Evolutionary conservation across 2,888 invertebrate species (phyloP), one percentile per base, ranked within the genome.

Genomic region (Leptinotarsa tumamoca): DNA sequence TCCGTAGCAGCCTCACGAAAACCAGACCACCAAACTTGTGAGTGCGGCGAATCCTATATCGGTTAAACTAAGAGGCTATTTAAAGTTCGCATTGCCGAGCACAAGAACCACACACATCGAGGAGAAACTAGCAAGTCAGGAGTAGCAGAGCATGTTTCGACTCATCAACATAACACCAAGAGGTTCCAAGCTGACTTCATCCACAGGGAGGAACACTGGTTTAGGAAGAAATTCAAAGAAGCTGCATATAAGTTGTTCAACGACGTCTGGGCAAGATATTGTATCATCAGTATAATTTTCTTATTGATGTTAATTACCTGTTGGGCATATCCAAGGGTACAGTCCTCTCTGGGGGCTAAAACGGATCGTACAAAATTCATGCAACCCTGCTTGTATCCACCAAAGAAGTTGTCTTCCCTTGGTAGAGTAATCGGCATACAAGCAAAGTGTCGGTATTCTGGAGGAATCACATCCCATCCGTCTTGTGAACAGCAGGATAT

Each of bases 321-420:
- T 82, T 93, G 93, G 27, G 93, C 93, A 85, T 93, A 94, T 15
- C 94, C 92, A 43, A 93, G 89, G 2, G 91, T 90, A 80, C 95
- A 95, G 81, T 94, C 93, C 17, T 90, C 88, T 76, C 91, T 88
- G 0, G 94, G 94, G 0, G 94, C 92, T 63, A 94, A 85, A 73
- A 93, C 91, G 0, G 93, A 91, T 61, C 95, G 89, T 0, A 95
- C 94, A 81, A 95, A 93, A 87, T 94, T 94, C 86, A 94, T 91
- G 81, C 95, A 95, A 3, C 89, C 88, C 75, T 92, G 92, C 0
- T 90, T 87, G 81, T 91, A 93, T 0, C 89, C 83, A 80, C 90
- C 93, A 85, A 94, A 94, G 70, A 83, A 83, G 0, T 89, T 87
- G 85, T 95, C 95, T 0, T 91, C 87, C 0, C 88, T 86, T 0